phyloP scores from a whole-genome alignment of 92 coral and sea anemone genomes.

The Blastomussa wellsi region DNA sequence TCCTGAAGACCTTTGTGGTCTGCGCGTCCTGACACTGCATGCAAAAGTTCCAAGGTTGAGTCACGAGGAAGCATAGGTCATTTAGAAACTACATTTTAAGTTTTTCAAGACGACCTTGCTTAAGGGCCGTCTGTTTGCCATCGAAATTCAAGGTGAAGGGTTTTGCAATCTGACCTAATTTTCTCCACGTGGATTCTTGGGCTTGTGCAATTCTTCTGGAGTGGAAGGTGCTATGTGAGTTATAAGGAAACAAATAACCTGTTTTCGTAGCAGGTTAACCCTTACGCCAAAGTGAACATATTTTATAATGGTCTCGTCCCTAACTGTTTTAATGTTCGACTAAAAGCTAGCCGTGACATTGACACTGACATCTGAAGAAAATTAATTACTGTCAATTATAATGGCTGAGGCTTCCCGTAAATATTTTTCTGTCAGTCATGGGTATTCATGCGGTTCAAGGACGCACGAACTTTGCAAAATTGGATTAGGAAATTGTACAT shows the following conservation, averaged over 20 bases:
- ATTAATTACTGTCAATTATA: slow-evolving; percentile 64
- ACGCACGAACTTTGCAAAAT: slow-evolving; percentile 27
- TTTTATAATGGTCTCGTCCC: not conserved
- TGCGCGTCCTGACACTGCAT: not conserved
- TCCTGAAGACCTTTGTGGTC: slow-evolving; percentile 1
- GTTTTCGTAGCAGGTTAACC: not conserved
- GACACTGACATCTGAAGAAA: slow-evolving; percentile 34
- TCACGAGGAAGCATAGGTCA: not conserved
- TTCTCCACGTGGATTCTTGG: not conserved
- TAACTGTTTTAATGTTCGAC: not conserved
- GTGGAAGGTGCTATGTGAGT: not conserved
- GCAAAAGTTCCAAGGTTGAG: not conserved
- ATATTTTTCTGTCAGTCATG: slow-evolving; percentile 6
- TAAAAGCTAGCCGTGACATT: not conserved
- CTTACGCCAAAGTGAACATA: not conserved
- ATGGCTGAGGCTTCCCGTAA: slow-evolving; percentile 18
- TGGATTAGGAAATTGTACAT: slow-evolving; percentile 54
- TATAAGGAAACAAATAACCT: not conserved
- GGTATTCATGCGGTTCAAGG: slow-evolving; percentile 29
- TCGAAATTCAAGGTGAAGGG: not conserved
- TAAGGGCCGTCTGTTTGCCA: not conserved
- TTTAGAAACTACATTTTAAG: not conserved
- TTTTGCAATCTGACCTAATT: not conserved
- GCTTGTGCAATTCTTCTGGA: not conserved
- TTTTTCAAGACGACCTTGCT: not conserved